A percentile compares a stretch with the other conserved stretches of the same genome.
phyloP scores from a whole-genome alignment of 2,888 invertebrate species.

The Schizaphis graminum region DNA sequence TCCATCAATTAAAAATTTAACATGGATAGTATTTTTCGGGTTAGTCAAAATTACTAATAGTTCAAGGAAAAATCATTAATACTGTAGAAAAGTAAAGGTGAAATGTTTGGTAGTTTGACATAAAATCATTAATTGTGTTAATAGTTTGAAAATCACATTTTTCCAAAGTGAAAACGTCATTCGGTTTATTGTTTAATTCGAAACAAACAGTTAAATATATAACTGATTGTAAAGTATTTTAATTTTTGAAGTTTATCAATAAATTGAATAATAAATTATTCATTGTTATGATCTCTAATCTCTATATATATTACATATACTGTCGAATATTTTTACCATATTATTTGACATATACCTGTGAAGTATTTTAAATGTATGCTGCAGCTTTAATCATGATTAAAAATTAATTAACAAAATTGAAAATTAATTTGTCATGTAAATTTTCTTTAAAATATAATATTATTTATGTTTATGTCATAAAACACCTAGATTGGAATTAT shows the following conservation, averaged over 20 bases:
- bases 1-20: not conserved
- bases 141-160: not conserved
- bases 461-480: not conserved
- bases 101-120: not conserved
- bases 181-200: not conserved
- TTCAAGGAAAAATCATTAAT: not conserved
- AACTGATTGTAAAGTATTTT: not conserved
- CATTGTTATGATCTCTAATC: not conserved
- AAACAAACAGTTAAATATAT: not conserved
- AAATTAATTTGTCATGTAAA: not conserved
- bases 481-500: not conserved
- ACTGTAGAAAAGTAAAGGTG: not conserved
- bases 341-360: not conserved
- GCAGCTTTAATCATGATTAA: no score
- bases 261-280: not conserved
- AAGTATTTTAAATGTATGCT: not conserved
- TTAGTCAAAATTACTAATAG: not conserved
- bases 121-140: constrained; percentile 3
- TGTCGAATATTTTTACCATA: not conserved
- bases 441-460: not conserved
- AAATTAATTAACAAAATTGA: not conserved
- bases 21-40: no score
- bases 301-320: not conserved
- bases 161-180: not conserved
- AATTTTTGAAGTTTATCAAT: not conserved